Base-by-base conservation (phyloP, 1,140 invertebrate species). In the Papilio glaucus region DNA sequence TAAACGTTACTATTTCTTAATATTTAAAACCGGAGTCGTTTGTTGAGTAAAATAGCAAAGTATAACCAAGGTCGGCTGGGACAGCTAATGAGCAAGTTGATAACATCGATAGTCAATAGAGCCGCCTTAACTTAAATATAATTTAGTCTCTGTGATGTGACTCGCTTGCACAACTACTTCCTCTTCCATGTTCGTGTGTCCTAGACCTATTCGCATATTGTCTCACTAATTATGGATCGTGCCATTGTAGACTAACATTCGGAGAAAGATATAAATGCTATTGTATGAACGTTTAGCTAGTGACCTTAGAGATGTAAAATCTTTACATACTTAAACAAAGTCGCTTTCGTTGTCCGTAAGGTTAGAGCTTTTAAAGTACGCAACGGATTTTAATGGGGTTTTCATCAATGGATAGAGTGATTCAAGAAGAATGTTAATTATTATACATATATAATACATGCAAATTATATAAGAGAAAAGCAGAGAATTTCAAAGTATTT, bases 51-150 rank as follows among this genome's bases (percentile, higher is more conserved):
- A 45, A 15, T 18, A 39, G 2, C 37, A 60, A 71, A 71, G 6
- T 3, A 33, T 33, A 39, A 15, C 1, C 69, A 57, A 71, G 69
- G 69, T 57, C 69, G 24, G 13, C 69, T 42, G 37, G 53, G 60
- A 71, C 53, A 71, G 26, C 24, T 61, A 42, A n/a, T n/a, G n/a
- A 61, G 53, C 39, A 4, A 18, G 33, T 39, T 37, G 53, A 71
- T 71, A 71, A 39, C 37, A 71, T 71, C 69, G 21, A 12, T 15
- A 60, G n/a, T n/a, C n/a, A n/a, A n/a, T 1, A 26, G n/a, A 26
- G 42, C 69, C 10, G 49, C 18, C 49, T 57, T 57, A 57, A 49
- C 45, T 49, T 18, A 49, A 49, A 49, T 49, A 21, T 49, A 49
- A 57, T 57, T 57, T 18, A 24, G 10, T 4, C 49, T 57, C 24